Base-by-base conservation (phyloP, 2,888 invertebrate species). In the Lamellibrachia columna region DNA sequence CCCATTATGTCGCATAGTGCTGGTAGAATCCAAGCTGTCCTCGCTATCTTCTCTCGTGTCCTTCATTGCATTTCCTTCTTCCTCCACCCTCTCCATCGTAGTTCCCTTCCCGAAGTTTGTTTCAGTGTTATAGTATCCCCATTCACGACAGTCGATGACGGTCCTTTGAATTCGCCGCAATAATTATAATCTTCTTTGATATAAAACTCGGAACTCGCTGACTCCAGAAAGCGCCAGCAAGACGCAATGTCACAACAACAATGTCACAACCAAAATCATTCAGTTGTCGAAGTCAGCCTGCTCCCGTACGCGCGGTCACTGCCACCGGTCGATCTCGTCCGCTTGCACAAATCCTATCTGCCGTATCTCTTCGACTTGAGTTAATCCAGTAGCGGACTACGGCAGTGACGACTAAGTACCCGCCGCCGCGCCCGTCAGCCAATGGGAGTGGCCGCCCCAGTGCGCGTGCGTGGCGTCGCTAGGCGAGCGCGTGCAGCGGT, bases 291-390 rank as follows among this genome's bases (percentile, higher is more conserved):
- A n/a, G 75, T 22, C 75, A 75, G 22, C 75, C n/a, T 6, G n/a
- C 15, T 75, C 75, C 75, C n/a, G 75, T 75, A 75, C 75, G 75
- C 75, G 15, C 22, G 0, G 75, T 75, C 22, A 75, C n/a, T 6
- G n/a, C 75, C 22, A 22, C 22, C 75, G 75, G 75, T 75, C 75
- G 75, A 75, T 75, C 75, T 22, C 75, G 22, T 75, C 75, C 75
- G 75, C 75, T 75, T 22, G 75, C 75, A n/a, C 75, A 75, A 75
- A 75, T 75, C 75, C 75, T 75, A 75, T 75, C 22, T 75, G 75
- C 75, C n/a, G 75, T n/a, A 75, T 75, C 75, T 75, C 75, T 75
- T 75, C 75, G 15, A 75, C 75, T 75, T 22, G 75, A 15, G 75
- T n/a, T 75, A 75, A 75, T 75, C 75, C 75, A n/a, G 75, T 75